These are phyloP conservation scores for Tigriopus japonicus DNA, from an alignment of 1,140 invertebrate genomes.

Conservation along the genomic window DNA sequence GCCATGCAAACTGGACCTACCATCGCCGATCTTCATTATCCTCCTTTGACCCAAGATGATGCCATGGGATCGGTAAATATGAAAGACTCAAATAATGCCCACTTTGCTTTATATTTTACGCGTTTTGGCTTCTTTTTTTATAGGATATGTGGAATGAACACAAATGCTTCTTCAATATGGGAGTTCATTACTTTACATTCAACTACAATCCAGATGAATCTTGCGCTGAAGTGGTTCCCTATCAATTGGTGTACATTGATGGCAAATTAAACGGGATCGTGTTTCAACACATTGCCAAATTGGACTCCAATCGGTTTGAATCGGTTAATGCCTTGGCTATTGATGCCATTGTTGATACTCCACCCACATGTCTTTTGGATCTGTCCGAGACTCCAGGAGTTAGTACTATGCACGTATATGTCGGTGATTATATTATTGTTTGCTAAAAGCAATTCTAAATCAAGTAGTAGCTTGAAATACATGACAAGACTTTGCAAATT, in stretches of 20 bases:
- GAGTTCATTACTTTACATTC: slow-evolving; percentile 12
- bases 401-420: slow-evolving; percentile 13
- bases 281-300: slow-evolving; percentile 9
- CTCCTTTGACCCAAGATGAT: not conserved
- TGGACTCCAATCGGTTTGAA: slow-evolving; percentile 5
- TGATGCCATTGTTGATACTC: not conserved
- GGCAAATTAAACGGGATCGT: slow-evolving; percentile 9
- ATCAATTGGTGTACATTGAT: slow-evolving; percentile 8
- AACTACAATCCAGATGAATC: slow-evolving; percentile 1
- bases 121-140: not conserved
- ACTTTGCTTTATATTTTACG: too few species aligned
- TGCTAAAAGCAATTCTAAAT: not conserved
- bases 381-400: slow-evolving; percentile 3
- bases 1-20: slow-evolving; percentile 6
- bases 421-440: not conserved
- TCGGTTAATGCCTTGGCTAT: not conserved
- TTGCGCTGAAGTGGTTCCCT: not conserved
- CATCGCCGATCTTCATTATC: not conserved
- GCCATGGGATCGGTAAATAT: not conserved
- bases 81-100: too few species aligned
- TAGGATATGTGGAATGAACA: slow-evolving; percentile 6
- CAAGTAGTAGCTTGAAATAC: not conserved
- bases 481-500: too few species aligned
- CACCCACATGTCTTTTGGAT: slow-evolving; percentile 8
- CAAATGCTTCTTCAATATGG: slow-evolving; percentile 9